Evolutionary conservation across 2,888 invertebrate species (phyloP), one percentile per base, ranked within the genome.

Genomic region (Trissonchulus latispiculum): DNA sequence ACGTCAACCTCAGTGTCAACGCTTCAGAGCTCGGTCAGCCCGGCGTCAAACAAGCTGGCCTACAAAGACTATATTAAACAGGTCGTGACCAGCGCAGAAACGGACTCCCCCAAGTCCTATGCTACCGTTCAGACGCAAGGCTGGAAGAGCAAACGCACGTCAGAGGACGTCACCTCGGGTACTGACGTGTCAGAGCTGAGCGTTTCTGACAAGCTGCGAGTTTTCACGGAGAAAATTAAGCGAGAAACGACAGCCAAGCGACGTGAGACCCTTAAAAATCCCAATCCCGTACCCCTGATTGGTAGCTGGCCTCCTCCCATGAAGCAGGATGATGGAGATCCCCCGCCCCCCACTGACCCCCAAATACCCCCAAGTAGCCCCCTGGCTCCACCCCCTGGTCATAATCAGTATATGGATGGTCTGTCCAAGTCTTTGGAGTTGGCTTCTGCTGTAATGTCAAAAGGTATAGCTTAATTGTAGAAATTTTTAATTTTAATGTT

Each of bases 171-270:
- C 32, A 32, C 18, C 2, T 48, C 33, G 15, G 18, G 33, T 61
- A 2, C 2, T 73, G 33, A 76, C 48, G 48, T 48, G 8, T 48
- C 48, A 48, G 48, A 48, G 23, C 48, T 48, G 23, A 48, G 8
- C 23, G 48, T 48, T 48, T 15, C 48, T 15, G 48, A 48, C 48
- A 48, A 48, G 23, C 23, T 48, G 23, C 48, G 48, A 8, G 48
- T 48, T 48, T 48, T 48, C 48, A 48, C 48, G 48, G 48, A 48
- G 8, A 48, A 48, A 48, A 48, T 48, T 23, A 48, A 48, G 23
- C 48, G 48, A 15, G 48, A 48, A 48, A 48, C 48, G 48, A 23
- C 48, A 48, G 48, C 48, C 8, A 48, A 48, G 23, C 48, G 48
- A 15, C 48, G 48, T 23, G 48, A 48, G 23, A 8, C 8, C 23